Conservation (phyloP, 2,797 vertebrate species). For the Sebastes wilsoni region DNA sequence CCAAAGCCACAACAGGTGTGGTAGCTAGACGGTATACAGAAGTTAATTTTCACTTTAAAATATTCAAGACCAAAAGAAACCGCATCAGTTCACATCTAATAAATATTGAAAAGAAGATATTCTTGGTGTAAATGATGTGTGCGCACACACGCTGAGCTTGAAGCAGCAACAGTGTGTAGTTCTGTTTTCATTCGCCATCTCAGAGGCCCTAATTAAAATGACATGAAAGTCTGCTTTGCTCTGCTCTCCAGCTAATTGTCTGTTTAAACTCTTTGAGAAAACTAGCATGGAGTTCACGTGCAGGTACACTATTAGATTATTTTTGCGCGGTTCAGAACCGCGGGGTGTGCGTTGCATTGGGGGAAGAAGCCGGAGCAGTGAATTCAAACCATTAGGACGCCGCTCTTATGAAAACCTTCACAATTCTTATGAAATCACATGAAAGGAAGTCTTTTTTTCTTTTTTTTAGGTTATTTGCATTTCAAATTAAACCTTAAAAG, state of each 20-base stretch:
- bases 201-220: constrained; percentile 36
- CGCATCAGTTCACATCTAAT: background rate
- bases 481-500: background rate
- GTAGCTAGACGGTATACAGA: background rate
- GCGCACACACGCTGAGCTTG: background rate
- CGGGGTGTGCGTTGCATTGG: background rate
- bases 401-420: background rate
- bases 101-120: background rate
- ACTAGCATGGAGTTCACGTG: constrained; percentile 5
- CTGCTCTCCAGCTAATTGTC: constrained; percentile 33
- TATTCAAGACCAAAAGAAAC: background rate
- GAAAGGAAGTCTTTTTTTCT: background rate
- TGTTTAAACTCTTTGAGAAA: constrained; percentile 39
- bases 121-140: background rate
- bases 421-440: background rate
- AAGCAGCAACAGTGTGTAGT: background rate
- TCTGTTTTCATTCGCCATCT: constrained; percentile 19
- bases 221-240: constrained; percentile 32
- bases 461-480: background rate
- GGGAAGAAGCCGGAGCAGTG: background rate
- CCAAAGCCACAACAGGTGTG: background rate
- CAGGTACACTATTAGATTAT: background rate
- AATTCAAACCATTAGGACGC: background rate
- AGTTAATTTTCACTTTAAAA: background rate
- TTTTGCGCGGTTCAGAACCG: background rate